These are phyloP conservation scores for Cyaniris semiargus DNA, from an alignment of 2,888 invertebrate genomes.

Conservation along the genomic window DNA sequence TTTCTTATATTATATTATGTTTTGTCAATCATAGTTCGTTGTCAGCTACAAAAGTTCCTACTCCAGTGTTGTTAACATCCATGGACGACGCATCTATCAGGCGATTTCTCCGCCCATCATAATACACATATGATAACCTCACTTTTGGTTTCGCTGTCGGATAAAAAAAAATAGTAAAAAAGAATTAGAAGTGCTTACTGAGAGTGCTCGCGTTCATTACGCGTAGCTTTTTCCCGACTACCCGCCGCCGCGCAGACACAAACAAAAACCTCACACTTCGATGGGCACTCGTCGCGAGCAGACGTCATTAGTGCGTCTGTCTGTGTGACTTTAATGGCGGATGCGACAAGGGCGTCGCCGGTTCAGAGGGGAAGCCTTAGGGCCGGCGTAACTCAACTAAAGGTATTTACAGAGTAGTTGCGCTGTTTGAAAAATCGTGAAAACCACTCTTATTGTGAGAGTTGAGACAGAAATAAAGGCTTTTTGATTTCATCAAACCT, in stretches of 20 bases:
- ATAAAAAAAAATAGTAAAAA: background rate
- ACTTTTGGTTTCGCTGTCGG: background rate
- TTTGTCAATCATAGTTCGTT: too few species aligned
- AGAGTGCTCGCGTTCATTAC: background rate
- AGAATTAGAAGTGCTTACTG: constrained; percentile 2
- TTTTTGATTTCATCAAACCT: too few species aligned
- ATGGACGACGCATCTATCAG: background rate
- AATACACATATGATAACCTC: background rate
- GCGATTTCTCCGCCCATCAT: background rate
- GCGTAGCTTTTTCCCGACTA: constrained; percentile 7
- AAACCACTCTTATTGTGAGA: too few species aligned
- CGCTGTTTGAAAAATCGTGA: background rate
- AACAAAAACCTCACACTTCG: constrained; percentile 25
- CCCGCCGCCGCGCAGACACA: background rate
- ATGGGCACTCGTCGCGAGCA: background rate
- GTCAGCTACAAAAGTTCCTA: too few species aligned
- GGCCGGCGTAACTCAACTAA: background rate
- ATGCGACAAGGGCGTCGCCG: background rate
- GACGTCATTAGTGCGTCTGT: constrained; percentile 15
- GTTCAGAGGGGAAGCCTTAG: background rate
- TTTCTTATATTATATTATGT: too few species aligned
- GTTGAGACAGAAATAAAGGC: too few species aligned
- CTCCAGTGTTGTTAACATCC: background rate
- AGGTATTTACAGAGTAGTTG: background rate
- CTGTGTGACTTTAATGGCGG: background rate